Evolutionary conservation across 2,888 invertebrate genomes (phyloP).

Genomic region (Cheilosia urbana): DNA sequence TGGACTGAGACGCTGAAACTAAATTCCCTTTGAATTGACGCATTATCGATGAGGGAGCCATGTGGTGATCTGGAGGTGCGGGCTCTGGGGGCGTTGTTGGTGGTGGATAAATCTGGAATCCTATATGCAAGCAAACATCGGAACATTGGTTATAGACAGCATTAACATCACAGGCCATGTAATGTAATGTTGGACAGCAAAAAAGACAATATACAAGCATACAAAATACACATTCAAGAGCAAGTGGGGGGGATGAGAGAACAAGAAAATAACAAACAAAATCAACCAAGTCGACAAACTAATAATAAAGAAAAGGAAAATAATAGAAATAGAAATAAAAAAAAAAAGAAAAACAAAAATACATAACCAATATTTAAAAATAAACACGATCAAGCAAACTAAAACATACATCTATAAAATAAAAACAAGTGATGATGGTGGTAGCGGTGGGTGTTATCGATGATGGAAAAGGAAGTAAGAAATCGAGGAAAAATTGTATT

Average conservation of each 20-base stretch:
- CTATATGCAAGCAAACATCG: slow-evolving; percentile 82
- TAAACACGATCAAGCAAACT: slow-evolving; percentile 62
- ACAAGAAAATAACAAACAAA: slow-evolving; percentile 43
- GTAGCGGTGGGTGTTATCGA: slow-evolving; percentile 66
- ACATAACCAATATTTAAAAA: slow-evolving; percentile 10
- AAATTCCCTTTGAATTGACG: slow-evolving; percentile 84
- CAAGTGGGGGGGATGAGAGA: slow-evolving; percentile 68
- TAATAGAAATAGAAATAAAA: slow-evolving; percentile 33
- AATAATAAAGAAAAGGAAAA: slow-evolving; percentile 32
- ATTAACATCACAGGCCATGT: slow-evolving; percentile 74
- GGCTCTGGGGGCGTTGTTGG: slow-evolving; percentile 94
- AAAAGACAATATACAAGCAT: slow-evolving; percentile 74
- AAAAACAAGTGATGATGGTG: slow-evolving; percentile 51
- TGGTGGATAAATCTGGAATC: slow-evolving; percentile 93
- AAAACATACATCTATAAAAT: slow-evolving; percentile 60
- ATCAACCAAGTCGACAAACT: slow-evolving; percentile 29
- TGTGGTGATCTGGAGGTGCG: slow-evolving; percentile 91
- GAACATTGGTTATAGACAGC: slow-evolving; percentile 75
- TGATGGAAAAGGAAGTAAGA: slow-evolving; percentile 57
- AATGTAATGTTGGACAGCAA: slow-evolving; percentile 75
- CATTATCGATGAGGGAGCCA: slow-evolving; percentile 85
- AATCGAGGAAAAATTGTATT: slow-evolving; percentile 76
- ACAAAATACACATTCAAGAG: slow-evolving; percentile 74
- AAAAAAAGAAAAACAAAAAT: slow-evolving; percentile 37
- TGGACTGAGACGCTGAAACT: slow-evolving; percentile 86